Evolutionary conservation across 30 jellyfish, hydroid and myxozoan genomes (phyloP).

Genomic region (Turritopsis dohrnii): DNA sequence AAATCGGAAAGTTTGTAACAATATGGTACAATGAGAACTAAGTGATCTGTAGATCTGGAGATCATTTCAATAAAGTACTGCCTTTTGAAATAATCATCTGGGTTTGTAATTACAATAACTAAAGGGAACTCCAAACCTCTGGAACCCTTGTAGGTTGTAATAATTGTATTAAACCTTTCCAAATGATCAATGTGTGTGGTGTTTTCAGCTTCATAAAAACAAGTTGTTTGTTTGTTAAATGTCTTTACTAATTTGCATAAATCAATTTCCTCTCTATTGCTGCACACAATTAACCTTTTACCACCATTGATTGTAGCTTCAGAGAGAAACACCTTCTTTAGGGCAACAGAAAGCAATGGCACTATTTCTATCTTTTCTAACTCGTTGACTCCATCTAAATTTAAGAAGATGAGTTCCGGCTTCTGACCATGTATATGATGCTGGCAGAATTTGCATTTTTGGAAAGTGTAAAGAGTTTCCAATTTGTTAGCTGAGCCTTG

Average conservation of each 20-base stretch:
- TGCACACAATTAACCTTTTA: not conserved
- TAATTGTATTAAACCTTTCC: not conserved
- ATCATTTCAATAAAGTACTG: not conserved
- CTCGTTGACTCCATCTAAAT: not conserved
- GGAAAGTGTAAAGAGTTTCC: not conserved
- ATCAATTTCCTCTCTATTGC: not conserved
- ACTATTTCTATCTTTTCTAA: not conserved
- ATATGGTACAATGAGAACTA: constrained; percentile 9
- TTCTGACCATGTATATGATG: not conserved
- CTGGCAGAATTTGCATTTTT: not conserved
- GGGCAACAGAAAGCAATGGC: not conserved
- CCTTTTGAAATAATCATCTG: not conserved
- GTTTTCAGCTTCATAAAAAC: not conserved
- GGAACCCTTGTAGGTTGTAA: not conserved
- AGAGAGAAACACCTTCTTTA: not conserved
- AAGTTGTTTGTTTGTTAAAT: not conserved
- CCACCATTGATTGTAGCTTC: not conserved
- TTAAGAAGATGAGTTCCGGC: not conserved
- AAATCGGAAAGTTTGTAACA: not conserved
- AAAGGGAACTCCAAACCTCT: not conserved
- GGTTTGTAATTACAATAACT: not conserved
- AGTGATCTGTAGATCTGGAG: not conserved
- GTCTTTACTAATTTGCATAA: not conserved
- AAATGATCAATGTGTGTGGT: not conserved
- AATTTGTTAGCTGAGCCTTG: not conserved